These are phyloP conservation scores for mouse (Mus musculus) DNA, from an alignment of 2,113 vertebrate species.

Conservation along the genomic window GRCm39 chr14:52479001-52479500, in stretches of 20 bases:
- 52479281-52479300: too few species aligned
- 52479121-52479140: not conserved
- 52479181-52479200: not conserved
- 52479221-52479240: not conserved
- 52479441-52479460: conserved; percentile 39
- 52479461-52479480: conserved; percentile 40
- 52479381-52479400: too few species aligned
- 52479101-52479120: not conserved
- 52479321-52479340: too few species aligned
- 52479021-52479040: not conserved
- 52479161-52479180: not conserved
- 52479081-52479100: not conserved
- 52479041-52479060: conserved; percentile 36
- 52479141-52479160: not conserved
- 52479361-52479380: too few species aligned
- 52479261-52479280: too few species aligned
- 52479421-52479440: not conserved
- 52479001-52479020: not conserved
- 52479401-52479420: too few species aligned
- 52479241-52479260: not conserved
- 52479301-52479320: too few species aligned
- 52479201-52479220: not conserved
- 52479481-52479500: conserved; percentile 8
- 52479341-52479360: too few species aligned
- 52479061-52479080: not conserved